A percentile compares a stretch with the other conserved stretches of the same genome.
phyloP scores from a whole-genome alignment of 2,888 invertebrate genomes.

The Harpalus rubripes region DNA sequence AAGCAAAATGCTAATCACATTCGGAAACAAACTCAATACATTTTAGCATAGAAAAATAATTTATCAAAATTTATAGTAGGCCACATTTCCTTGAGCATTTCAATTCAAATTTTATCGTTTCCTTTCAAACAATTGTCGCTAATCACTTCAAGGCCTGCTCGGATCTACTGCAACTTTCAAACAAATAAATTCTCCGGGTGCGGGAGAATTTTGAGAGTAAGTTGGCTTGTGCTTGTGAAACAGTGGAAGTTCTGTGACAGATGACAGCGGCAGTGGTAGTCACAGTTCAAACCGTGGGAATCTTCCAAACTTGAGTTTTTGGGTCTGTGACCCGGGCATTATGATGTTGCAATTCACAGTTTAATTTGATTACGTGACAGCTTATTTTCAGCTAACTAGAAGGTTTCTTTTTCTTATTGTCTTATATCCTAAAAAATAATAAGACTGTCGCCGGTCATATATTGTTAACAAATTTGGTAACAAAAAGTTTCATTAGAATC shows the following conservation, averaged over 20 bases:
- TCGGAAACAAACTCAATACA: slow-evolving; percentile 17
- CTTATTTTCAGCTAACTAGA: slow-evolving; percentile 21
- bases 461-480: not conserved
- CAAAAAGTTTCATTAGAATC: not conserved
- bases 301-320: slow-evolving; percentile 25
- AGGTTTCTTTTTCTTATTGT: not conserved
- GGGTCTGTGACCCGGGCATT: slow-evolving; percentile 16
- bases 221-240: slow-evolving; percentile 24
- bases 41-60: slow-evolving; percentile 29
- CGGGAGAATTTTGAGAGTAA: slow-evolving; percentile 22
- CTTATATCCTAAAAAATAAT: not conserved
- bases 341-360: slow-evolving; percentile 38
- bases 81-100: slow-evolving; percentile 11
- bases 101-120: slow-evolving; percentile 33
- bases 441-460: too few relatives aligned
- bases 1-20: slow-evolving; percentile 2
- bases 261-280: slow-evolving; percentile 48
- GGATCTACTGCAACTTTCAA: slow-evolving; percentile 25
- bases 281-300: slow-evolving; percentile 62
- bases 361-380: slow-evolving; percentile 37
- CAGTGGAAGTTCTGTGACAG: slow-evolving; percentile 37
- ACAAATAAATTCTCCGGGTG: slow-evolving; percentile 14
- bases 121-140: slow-evolving; percentile 12
- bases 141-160: slow-evolving; percentile 17
- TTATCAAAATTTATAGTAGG: slow-evolving; percentile 1